A percentile compares a stretch with the other conserved stretches of the same genome.
Conservation (phyloP, 2,797 vertebrate species). For the Eptatretus atami region DNA sequence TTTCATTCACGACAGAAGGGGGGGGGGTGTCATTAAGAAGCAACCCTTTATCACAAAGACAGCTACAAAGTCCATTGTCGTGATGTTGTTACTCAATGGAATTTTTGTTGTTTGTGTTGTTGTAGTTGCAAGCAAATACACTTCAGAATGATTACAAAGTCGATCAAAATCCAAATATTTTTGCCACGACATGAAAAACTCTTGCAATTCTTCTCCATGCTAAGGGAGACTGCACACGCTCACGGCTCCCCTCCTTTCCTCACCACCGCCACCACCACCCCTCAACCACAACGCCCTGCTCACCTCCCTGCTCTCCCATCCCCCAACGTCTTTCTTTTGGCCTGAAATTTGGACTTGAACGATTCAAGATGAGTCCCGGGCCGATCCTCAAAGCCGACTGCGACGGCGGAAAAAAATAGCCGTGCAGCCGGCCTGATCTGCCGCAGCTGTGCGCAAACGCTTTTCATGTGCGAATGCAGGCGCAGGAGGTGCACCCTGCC, state of each 20-base stretch:
- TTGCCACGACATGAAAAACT: not conserved
- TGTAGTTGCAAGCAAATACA: no score
- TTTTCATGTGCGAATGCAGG: conserved; percentile 4
- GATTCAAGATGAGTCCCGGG: conserved; percentile 4
- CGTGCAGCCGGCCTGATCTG: conserved; percentile 1
- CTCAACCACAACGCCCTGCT: not conserved
- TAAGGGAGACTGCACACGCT: not conserved
- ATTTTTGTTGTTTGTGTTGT: no score
- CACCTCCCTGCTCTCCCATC: conserved; percentile 1
- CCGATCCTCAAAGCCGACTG: not conserved
- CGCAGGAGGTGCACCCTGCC: not conserved
- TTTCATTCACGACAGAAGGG: no score
- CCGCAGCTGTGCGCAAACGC: conserved; percentile 2
- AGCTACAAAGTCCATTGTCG: no score
- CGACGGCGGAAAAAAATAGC: conserved; percentile 3
- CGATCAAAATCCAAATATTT: not conserved
- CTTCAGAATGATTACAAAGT: no score
- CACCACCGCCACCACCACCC: conserved; percentile 1
- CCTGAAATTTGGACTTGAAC: conserved; percentile 1
- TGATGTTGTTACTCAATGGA: no score
- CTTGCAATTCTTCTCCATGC: not conserved
- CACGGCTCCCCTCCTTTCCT: not conserved
- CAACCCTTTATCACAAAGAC: no score
- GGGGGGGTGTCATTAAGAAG: no score
- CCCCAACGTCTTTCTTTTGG: conserved; percentile 3